Evolutionary conservation across 2,797 vertebrate genomes (phyloP).

Genomic region (Eospalax fontanierii): DNA sequence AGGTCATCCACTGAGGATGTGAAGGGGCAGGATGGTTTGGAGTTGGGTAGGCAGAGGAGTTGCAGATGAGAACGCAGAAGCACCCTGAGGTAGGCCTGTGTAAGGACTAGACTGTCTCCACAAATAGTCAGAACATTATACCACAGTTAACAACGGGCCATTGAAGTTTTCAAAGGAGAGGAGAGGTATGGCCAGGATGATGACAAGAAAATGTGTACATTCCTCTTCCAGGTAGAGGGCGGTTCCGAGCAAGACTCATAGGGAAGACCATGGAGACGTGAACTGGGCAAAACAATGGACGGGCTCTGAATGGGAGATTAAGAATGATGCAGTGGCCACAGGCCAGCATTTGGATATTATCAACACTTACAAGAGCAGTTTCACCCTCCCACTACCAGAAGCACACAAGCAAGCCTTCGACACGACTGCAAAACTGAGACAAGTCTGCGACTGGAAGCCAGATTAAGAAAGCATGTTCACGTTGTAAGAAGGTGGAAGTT

Average conservation of each 20-base stretch:
- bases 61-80: background rate
- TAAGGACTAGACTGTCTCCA: background rate
- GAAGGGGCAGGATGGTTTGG: too few relatives aligned
- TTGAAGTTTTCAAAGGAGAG: background rate
- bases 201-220: background rate
- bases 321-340: too few relatives aligned
- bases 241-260: background rate
- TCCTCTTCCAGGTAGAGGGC: background rate
- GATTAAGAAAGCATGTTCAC: too few relatives aligned
- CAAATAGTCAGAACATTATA: background rate
- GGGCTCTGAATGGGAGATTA: background rate
- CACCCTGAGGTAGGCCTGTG: background rate
- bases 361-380: background rate
- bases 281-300: too few relatives aligned
- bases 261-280: background rate
- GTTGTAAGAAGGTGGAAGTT: too few relatives aligned
- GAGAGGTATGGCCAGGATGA: too few relatives aligned
- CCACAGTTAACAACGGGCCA: background rate
- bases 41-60: background rate
- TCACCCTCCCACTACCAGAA: accelerated
- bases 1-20: background rate
- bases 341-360: background rate
- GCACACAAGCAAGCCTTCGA: accelerated
- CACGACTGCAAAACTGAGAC: background rate
- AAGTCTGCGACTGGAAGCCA: too few relatives aligned